phyloP scores from a whole-genome alignment of 37 sponge, comb jelly and placozoan genomes.

The Hormiphora californensis region DNA sequence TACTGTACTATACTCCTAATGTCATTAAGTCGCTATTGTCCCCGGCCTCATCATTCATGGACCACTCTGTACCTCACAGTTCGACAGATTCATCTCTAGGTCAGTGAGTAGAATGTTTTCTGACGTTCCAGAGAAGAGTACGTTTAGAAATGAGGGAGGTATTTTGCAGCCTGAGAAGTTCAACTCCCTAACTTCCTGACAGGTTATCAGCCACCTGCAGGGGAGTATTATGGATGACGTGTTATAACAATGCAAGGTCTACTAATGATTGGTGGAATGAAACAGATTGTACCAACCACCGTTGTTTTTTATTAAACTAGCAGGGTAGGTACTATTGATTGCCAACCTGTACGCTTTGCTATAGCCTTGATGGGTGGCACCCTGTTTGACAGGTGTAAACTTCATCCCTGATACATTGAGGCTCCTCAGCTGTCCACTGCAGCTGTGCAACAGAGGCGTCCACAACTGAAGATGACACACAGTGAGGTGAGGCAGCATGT shows the following conservation, averaged over 20 bases:
- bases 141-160: not conserved
- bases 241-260: too few relatives aligned
- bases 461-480: not conserved
- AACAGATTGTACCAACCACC: too few relatives aligned
- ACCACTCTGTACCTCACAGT: not conserved
- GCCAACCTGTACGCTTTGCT: not conserved
- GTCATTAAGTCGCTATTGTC: too few relatives aligned
- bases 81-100: not conserved
- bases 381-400: not conserved
- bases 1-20: too few relatives aligned
- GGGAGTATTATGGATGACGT: too few relatives aligned
- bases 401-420: not conserved
- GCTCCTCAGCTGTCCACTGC: not conserved
- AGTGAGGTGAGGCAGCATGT: not conserved
- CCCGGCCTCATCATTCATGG: too few relatives aligned
- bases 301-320: too few relatives aligned
- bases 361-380: not conserved
- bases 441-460: slow-evolving; percentile 26
- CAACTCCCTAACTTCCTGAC: not conserved
- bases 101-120: slow-evolving; percentile 33
- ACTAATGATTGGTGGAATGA: too few relatives aligned
- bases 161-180: slow-evolving; percentile 21
- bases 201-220: not conserved
- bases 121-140: not conserved
- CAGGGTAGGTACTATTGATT: not conserved